Percentiles rank a stretch among this genome's conserved stretches.
Conservation (phyloP, 1,140 invertebrate genomes). For the Galleria mellonella region DNA sequence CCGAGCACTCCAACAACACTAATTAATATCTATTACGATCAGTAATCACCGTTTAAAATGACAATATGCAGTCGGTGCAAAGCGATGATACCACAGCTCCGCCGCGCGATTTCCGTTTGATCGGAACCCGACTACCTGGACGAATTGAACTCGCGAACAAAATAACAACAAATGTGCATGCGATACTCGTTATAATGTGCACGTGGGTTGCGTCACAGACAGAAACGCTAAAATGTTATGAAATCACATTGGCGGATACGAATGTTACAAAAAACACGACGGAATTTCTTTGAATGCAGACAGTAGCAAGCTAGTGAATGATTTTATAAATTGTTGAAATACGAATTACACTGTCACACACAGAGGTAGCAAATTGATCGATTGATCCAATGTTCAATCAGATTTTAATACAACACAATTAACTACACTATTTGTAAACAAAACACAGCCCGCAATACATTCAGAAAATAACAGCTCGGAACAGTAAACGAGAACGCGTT, state of each 20-base stretch:
- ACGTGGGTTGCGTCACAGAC: slow-evolving; percentile 67
- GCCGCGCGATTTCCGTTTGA: slow-evolving; percentile 54
- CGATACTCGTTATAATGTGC: slow-evolving; percentile 67
- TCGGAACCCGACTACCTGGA: slow-evolving; percentile 33
- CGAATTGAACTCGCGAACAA: slow-evolving; percentile 75
- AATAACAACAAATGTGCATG: slow-evolving; percentile 79
- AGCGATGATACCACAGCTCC: slow-evolving; percentile 45
- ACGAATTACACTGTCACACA: slow-evolving; percentile 59
- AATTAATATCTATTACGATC: slow-evolving; percentile 41
- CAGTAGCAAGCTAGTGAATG: slow-evolving; percentile 43
- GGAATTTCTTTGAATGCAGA: slow-evolving; percentile 41
- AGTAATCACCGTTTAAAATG: slow-evolving; percentile 26
- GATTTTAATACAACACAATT: slow-evolving; percentile 46
- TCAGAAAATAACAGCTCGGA: slow-evolving; percentile 64
- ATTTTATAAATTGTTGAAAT: slow-evolving; percentile 64
- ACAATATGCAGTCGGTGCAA: slow-evolving; percentile 42
- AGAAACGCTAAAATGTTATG: slow-evolving; percentile 25
- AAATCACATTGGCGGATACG: slow-evolving; percentile 24
- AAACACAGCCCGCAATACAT: slow-evolving; percentile 65
- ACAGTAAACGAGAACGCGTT: slow-evolving; percentile 66
- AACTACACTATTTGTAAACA: slow-evolving; percentile 70
- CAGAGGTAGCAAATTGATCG: slow-evolving; percentile 47
- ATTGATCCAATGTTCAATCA: slow-evolving; percentile 37
- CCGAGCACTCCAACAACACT: slow-evolving; percentile 35
- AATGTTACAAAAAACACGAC: slow-evolving; percentile 34